Conservation (phyloP, 53 echinoderm and acorn worm genomes). For the Echinarachnius parma region DNA sequence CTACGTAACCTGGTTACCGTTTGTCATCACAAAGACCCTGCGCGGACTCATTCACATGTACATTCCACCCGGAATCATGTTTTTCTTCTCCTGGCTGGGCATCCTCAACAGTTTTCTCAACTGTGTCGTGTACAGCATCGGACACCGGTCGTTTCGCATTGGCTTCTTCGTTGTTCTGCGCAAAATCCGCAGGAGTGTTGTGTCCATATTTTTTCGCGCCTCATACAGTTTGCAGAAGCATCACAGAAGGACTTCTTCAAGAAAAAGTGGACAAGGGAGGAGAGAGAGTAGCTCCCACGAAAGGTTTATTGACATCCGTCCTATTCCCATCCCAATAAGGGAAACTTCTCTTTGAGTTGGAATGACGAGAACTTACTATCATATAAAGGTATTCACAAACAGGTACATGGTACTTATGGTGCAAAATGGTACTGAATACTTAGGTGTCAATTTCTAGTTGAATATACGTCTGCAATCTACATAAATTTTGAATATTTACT, state of each 20-base stretch:
- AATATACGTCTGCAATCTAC: no score
- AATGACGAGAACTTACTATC: background rate
- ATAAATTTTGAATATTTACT: no score
- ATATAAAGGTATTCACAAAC: no score
- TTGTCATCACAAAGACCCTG: slow-evolving; percentile 64
- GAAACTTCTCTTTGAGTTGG: slow-evolving; percentile 7
- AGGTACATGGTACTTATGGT: no score
- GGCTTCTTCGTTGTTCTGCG: slow-evolving; percentile 50
- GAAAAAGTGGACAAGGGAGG: no score
- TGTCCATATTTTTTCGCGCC: background rate
- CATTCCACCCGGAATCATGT: slow-evolving; percentile 58
- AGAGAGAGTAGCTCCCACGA: no score
- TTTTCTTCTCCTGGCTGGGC: slow-evolving; percentile 83
- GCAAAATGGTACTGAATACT: no score
- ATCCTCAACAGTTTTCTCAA: slow-evolving; percentile 92
- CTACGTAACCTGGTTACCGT: slow-evolving; percentile 90
- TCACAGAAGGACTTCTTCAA: background rate
- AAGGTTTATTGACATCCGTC: slow-evolving; percentile 6
- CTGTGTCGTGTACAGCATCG: slow-evolving; percentile 89
- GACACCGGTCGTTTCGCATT: slow-evolving; percentile 73
- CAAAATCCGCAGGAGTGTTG: slow-evolving; percentile 11
- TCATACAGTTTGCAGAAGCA: slow-evolving; percentile 12
- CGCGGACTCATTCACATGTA: slow-evolving; percentile 41
- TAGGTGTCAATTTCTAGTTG: no score
- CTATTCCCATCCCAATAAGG: slow-evolving; percentile 5